Base-by-base conservation (phyloP, 2,888 invertebrate species). In the Cloeon dipterum region DNA sequence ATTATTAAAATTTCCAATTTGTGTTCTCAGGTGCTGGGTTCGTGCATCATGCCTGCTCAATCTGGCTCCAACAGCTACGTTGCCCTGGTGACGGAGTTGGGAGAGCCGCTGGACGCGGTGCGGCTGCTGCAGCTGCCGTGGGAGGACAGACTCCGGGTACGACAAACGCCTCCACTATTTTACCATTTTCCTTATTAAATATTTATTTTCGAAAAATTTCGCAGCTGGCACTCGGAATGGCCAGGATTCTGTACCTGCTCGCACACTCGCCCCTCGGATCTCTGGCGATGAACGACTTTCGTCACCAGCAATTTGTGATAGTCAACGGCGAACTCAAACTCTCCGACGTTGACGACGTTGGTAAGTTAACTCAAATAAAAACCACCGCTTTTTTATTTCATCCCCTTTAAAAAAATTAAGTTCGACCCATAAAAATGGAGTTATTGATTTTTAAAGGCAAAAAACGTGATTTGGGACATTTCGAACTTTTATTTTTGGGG, bases 291-390 rank as follows among this genome's bases (percentile, higher is more conserved):
- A 58, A 56, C 42, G 62, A 62, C 45, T 60, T 61, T 46, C 49
- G 59, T 21, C 50, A 59, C 3, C 57, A 61, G 42, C 62, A 62
- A 47, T 62, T 62, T 44, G 58, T 62, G 13, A 46, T 60, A 10
- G 56, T 58, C 13, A 45, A 49, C 36, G 58, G 55, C 3, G 50
- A 50, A 10, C 46, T 61, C 19, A 60, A 59, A 40, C 46, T 62
- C 32, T 55, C 58, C 2, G 62, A 62, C 45, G 56, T 60, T 3
- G 62, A 62, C 45, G 62, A 62, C 42, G 46, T 59, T 5, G 55
- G n/a, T n/a, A n/a, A n/a, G n/a, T n/a, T n/a, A n/a, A n/a, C n/a
- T n/a, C n/a, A n/a, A n/a, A n/a, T n/a, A n/a, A n/a, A n/a, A n/a
- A n/a, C n/a, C n/a, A n/a, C n/a, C n/a, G 53, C n/a, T n/a, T n/a